These are phyloP conservation scores for Dermolepida albohirtum DNA, from an alignment of 2,888 invertebrate species.

Conservation along the genomic window DNA sequence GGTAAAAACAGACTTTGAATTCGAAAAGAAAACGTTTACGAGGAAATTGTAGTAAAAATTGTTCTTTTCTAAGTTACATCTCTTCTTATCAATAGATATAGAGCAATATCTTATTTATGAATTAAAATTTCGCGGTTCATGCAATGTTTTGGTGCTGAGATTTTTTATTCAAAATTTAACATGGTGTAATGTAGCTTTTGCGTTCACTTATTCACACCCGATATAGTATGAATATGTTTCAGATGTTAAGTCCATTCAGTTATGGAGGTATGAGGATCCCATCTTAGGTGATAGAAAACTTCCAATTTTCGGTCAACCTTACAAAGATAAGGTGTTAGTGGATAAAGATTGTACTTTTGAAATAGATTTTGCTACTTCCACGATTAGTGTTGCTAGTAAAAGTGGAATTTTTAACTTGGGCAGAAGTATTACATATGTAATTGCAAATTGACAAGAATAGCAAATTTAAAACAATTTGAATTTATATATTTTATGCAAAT, in stretches of 20 bases:
- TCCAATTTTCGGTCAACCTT: slow-evolving; percentile 76
- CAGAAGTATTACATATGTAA: slow-evolving; percentile 43
- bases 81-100: too few relatives aligned
- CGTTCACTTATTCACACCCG: too few relatives aligned
- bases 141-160: too few relatives aligned
- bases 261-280: slow-evolving; percentile 85
- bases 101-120: too few relatives aligned
- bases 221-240: too few relatives aligned
- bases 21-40: too few relatives aligned
- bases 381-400: slow-evolving; percentile 40
- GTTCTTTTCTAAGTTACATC: too few relatives aligned
- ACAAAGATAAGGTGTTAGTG: slow-evolving; percentile 71
- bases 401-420: slow-evolving; percentile 43
- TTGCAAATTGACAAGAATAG: not conserved
- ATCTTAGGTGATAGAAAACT: slow-evolving; percentile 80
- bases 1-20: too few relatives aligned
- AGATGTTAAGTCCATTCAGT: slow-evolving; percentile 73
- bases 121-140: too few relatives aligned
- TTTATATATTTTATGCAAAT: slow-evolving; percentile 11
- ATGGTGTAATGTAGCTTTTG: too few relatives aligned
- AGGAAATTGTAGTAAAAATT: too few relatives aligned
- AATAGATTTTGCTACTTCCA: slow-evolving; percentile 64
- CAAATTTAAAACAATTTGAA: not conserved
- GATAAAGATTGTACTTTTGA: slow-evolving; percentile 65
- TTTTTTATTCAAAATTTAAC: too few relatives aligned